Conservation (phyloP, 2,888 invertebrate genomes). For the Spatulosminthurus flaviceps region DNA sequence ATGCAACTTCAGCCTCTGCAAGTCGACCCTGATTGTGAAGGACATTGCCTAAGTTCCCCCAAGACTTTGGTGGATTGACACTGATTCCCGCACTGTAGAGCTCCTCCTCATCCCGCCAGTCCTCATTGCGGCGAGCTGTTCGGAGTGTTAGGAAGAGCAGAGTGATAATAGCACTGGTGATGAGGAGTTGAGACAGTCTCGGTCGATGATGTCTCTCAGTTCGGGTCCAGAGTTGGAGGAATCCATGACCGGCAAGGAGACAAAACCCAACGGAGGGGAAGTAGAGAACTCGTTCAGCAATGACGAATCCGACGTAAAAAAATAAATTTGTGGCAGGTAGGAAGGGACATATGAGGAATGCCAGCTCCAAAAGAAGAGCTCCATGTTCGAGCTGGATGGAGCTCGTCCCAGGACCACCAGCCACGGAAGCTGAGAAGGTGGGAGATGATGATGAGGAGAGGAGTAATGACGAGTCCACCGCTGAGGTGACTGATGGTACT, state of each 20-base stretch:
- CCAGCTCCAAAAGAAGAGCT: slow-evolving; percentile 72
- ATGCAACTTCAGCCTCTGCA: slow-evolving; percentile 89
- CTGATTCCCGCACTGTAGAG: slow-evolving; percentile 89
- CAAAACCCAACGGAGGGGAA: slow-evolving; percentile 96
- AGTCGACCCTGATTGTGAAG: slow-evolving; percentile 87
- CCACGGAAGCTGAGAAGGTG: background rate
- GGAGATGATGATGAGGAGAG: background rate
- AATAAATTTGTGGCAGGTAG: slow-evolving; percentile 95
- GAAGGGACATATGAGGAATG: slow-evolving; percentile 88
- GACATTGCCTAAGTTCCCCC: slow-evolving; percentile 96
- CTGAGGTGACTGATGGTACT: background rate
- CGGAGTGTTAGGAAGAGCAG: slow-evolving; percentile 68
- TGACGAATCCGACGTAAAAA: slow-evolving; percentile 98
- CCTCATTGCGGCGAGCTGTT: slow-evolving; percentile 83
- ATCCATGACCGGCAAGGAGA: slow-evolving; percentile 82
- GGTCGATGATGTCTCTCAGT: slow-evolving; percentile 65
- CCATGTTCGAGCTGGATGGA: slow-evolving; percentile 37
- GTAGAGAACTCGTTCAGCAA: slow-evolving; percentile 95
- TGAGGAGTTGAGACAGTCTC: slow-evolving; percentile 60
- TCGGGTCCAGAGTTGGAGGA: slow-evolving; percentile 70
- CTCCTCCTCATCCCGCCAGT: slow-evolving; percentile 93
- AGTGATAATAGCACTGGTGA: slow-evolving; percentile 64
- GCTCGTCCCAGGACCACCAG: background rate
- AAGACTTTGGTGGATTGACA: slow-evolving; percentile 98
- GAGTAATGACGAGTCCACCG: background rate